These are phyloP conservation scores for Neria commutata DNA, from an alignment of 2,888 invertebrate species.

Conservation along the genomic window DNA sequence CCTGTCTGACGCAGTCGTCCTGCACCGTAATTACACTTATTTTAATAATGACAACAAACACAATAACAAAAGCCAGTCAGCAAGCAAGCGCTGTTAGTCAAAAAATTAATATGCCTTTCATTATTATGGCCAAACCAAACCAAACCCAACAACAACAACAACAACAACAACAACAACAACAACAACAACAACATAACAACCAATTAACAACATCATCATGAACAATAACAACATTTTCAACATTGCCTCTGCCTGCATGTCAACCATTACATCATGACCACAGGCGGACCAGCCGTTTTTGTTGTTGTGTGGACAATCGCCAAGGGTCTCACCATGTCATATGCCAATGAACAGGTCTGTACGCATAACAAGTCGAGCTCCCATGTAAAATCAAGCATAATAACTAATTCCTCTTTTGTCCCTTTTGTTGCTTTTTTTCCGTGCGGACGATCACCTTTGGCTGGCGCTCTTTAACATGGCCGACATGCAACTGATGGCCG, in stretches of 20 bases:
- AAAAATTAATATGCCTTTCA: too few relatives aligned
- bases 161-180: background rate
- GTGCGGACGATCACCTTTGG: background rate
- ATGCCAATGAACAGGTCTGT: conserved; percentile 47
- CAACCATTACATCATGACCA: background rate
- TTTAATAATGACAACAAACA: too few relatives aligned
- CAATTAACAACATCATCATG: background rate
- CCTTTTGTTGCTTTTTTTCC: background rate
- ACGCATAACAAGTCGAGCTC: background rate
- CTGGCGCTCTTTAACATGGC: background rate
- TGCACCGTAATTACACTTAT: too few relatives aligned
- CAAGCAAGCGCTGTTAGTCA: too few relatives aligned
- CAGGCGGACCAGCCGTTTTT: conserved; percentile 59
- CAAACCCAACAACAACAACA: too few relatives aligned
- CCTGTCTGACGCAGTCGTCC: too few relatives aligned
- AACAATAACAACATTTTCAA: too few relatives aligned
- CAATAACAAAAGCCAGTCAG: too few relatives aligned
- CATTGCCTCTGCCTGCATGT: background rate
- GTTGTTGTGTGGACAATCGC: conserved; percentile 58
- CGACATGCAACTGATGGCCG: background rate
- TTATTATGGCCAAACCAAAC: too few relatives aligned
- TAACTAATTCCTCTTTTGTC: background rate
- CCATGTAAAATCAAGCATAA: too few relatives aligned
- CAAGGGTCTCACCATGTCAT: conserved; percentile 54
- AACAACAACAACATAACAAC: background rate